Percentiles rank a stretch among this genome's conserved stretches.
phyloP scores from a whole-genome alignment of 2,113 vertebrate genomes.

The Otolemur garnettii region DNA sequence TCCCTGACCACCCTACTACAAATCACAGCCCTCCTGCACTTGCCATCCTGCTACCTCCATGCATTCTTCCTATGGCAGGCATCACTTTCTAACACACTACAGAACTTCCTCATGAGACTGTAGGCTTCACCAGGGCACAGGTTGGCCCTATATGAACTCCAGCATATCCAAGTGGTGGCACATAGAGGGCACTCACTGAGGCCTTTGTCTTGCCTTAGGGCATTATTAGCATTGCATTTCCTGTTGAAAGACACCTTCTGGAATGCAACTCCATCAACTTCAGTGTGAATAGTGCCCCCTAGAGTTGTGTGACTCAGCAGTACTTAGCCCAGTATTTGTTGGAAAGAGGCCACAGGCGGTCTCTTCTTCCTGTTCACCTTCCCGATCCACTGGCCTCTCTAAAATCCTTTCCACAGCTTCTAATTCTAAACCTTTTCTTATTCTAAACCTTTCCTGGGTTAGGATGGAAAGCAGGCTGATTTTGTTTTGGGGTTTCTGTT shows the following conservation, averaged over 20 bases:
- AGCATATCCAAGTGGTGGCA: neutral
- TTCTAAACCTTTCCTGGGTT: conserved; percentile 31
- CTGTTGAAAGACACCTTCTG: neutral
- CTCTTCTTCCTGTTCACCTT: neutral
- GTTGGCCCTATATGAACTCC: neutral
- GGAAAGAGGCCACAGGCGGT: neutral
- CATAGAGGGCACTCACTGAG: neutral
- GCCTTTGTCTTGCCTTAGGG: neutral
- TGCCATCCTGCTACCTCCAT: no score
- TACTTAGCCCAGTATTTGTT: neutral
- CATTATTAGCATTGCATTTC: neutral
- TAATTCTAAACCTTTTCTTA: conserved; percentile 11
- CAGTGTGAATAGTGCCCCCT: neutral
- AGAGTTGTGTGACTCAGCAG: no score
- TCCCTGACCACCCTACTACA: neutral
- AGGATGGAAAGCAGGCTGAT: neutral
- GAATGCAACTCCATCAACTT: neutral
- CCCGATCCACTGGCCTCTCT: neutral
- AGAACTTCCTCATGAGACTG: neutral
- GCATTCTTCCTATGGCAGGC: neutral
- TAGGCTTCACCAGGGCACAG: neutral
- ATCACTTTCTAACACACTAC: neutral
- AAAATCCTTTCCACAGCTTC: conserved; percentile 14
- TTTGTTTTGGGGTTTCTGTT: conserved; percentile 26
- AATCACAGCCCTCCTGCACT: neutral